phyloP scores from a whole-genome alignment of 2,113 vertebrate genomes.

The Laticauda laticaudata region DNA sequence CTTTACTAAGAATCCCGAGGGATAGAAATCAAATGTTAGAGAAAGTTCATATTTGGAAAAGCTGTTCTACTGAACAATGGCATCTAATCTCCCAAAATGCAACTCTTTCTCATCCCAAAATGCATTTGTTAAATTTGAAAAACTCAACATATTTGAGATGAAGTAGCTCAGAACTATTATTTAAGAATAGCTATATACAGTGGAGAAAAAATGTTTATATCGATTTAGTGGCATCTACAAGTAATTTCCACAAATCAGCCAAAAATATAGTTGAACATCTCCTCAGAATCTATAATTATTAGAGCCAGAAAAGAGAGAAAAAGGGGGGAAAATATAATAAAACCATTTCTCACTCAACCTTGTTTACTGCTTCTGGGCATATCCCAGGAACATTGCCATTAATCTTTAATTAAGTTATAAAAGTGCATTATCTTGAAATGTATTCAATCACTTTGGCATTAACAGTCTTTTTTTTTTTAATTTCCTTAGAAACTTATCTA shows the following conservation, averaged over 20 bases:
- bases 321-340: not conserved
- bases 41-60: not conserved
- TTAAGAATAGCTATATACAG: not conserved
- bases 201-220: slow-evolving; percentile 9
- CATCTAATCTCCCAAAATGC: not conserved
- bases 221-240: slow-evolving; percentile 20
- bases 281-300: not conserved
- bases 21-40: not conserved
- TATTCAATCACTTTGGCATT: not conserved
- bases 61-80: not conserved
- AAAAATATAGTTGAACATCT: not conserved
- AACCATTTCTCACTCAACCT: not conserved
- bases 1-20: not conserved
- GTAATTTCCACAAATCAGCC: not conserved
- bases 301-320: not conserved
- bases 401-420: slow-evolving; percentile 23
- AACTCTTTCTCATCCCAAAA: not conserved
- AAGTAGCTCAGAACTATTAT: slow-evolving; percentile 9
- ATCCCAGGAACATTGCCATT: slow-evolving; percentile 26
- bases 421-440: slow-evolving; percentile 21
- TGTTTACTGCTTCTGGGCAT: not conserved
- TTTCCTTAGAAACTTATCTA: slow-evolving; percentile 11
- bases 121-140: not conserved
- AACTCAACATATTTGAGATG: not conserved
- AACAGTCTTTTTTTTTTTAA: slow-evolving; percentile 7